Evolutionary conservation across 2,113 vertebrate species (phyloP).

Genomic region (Cervus canadensis): DNA sequence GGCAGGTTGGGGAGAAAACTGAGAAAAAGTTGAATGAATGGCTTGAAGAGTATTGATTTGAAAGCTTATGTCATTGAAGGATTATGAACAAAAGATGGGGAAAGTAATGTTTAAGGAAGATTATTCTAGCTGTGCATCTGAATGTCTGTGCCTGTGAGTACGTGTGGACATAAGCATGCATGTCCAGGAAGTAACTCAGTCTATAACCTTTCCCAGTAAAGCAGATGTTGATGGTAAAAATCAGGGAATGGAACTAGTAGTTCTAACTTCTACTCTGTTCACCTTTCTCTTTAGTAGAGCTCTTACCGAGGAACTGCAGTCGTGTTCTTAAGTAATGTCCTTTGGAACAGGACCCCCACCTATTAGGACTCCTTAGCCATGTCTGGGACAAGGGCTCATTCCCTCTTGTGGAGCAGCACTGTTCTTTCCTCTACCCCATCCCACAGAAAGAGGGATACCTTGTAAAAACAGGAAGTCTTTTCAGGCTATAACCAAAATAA

Average conservation of each 20-base stretch:
- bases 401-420: neutral
- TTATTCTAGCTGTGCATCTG: neutral
- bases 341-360: neutral
- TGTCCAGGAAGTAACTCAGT: neutral
- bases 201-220: neutral
- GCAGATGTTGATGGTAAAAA: neutral
- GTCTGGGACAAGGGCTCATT: neutral
- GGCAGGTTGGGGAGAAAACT: neutral
- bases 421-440: rapidly evolving
- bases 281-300: neutral
- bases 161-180: neutral
- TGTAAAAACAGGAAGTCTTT: constrained; percentile 42
- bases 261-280: neutral
- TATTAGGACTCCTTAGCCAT: neutral
- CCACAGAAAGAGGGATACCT: neutral
- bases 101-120: neutral
- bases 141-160: no score
- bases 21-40: neutral
- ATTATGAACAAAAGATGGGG: neutral
- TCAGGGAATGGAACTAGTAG: neutral
- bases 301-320: neutral
- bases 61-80: neutral
- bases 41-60: neutral
- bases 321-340: neutral
- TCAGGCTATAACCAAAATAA: constrained; percentile 58